phyloP scores from a whole-genome alignment of 2,797 vertebrate genomes.

The Podargus strigoides region DNA sequence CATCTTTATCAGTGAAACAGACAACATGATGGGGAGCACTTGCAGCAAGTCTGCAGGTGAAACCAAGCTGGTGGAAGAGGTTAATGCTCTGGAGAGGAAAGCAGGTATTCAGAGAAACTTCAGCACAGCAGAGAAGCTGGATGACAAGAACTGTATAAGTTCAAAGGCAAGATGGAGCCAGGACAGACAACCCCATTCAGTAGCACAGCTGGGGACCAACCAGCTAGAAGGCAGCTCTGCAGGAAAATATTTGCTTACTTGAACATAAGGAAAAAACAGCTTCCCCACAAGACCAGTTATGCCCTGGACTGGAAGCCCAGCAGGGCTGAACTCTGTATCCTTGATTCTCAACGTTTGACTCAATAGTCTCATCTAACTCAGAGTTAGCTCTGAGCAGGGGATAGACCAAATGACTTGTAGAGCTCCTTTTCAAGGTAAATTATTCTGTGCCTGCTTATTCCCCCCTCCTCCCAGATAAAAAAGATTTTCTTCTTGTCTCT shows the following conservation, averaged over 20 bases:
- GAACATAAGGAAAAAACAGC: neutral
- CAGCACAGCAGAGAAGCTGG: neutral
- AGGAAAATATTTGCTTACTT: neutral
- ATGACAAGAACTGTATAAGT: neutral
- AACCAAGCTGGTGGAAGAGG: neutral
- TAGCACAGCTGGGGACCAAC: neutral
- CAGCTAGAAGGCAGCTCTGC: neutral
- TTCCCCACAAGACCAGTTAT: neutral
- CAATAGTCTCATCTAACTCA: neutral
- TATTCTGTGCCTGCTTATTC: neutral
- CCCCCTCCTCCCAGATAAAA: neutral
- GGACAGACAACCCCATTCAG: neutral
- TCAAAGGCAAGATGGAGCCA: neutral
- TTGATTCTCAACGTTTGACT: neutral
- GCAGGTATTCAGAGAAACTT: neutral
- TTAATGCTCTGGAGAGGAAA: neutral
- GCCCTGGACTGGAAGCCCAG: neutral
- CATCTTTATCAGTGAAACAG: neutral
- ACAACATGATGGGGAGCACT: fast-evolving
- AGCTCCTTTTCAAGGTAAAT: neutral
- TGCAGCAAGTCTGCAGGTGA: neutral
- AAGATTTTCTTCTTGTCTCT: neutral
- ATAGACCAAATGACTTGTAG: neutral
- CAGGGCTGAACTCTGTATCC: neutral
- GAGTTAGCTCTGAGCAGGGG: neutral